Base-by-base conservation (phyloP, 2,797 vertebrate species). In the Hippocampus kuda region DNA sequence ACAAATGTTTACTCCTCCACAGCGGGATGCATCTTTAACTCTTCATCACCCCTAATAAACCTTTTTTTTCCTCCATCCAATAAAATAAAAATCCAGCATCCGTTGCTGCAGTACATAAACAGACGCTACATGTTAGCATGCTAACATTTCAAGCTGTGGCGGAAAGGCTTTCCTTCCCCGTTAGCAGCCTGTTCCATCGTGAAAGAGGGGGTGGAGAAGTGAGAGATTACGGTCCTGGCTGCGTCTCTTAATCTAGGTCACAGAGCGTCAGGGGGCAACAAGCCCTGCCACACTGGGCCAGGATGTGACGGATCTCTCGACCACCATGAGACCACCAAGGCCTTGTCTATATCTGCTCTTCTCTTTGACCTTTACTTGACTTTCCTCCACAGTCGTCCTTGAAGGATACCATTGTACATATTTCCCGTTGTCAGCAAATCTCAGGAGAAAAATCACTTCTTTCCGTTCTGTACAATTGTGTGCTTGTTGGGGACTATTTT, bases 161-260 rank as follows among this genome's bases (percentile, higher is more conserved):
- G 63, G 78, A 85, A 67, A 80, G 75, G 73, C 73, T 68, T 77
- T 69, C 79, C 79, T 80, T 71, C 69, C 73, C 78, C 73, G 65
- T 24, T 63, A 0, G 60, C 74, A 69, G 77, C 72, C 75, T 75
- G 76, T 51, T 81, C 72, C 56, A 65, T 60, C 69, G 75, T 65
- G 71, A 73, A 68, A 74, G 78, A 76, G 75, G 77, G 68, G 77
- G 68, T 66, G 79, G 79, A 75, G 71, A 72, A 79, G 70, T 70
- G 75, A 86, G 85, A 88, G 88, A 90, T 91, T 89, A 89, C 70
- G 30, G 70, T 72, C 72, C 72, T 84, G 80, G 83, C 72, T 86
- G 80, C 56, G 10, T 83, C 74, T 83, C 80, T 81, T 81, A 85
- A 91, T 90, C 88, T 91, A 90, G 89, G 90, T 91, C 90, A 91